phyloP scores from a whole-genome alignment of 2,113 vertebrate genomes.

The Thryonomys swinderianus region DNA sequence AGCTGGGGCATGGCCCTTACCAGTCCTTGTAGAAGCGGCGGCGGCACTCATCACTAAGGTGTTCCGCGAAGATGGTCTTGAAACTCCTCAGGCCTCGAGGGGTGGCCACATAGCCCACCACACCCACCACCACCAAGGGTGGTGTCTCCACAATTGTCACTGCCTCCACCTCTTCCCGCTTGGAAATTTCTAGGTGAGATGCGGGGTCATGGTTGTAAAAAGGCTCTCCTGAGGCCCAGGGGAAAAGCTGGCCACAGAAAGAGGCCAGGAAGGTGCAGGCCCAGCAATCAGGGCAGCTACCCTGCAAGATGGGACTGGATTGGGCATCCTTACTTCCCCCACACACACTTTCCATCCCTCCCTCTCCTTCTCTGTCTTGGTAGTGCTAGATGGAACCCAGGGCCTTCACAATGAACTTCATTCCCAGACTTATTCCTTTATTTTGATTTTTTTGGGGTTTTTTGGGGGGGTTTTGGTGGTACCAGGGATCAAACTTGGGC shows the following conservation, averaged over 20 bases:
- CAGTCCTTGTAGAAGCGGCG: conserved; percentile 92
- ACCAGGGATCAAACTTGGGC: too few relatives aligned
- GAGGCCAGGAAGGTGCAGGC: not conserved
- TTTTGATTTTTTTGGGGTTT: too few relatives aligned
- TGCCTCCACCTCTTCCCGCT: conserved; percentile 89
- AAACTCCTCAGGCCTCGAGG: conserved; percentile 87
- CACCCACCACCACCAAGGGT: conserved; percentile 86
- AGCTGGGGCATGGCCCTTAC: conserved; percentile 63
- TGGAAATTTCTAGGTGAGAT: conserved; percentile 86
- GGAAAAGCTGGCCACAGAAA: not conserved
- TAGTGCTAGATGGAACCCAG: not conserved
- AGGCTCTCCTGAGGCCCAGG: not conserved
- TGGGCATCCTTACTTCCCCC: not conserved
- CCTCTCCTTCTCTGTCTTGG: not conserved
- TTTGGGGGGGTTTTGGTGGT: too few relatives aligned
- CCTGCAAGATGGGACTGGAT: not conserved
- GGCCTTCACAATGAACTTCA: not conserved
- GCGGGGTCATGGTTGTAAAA: not conserved
- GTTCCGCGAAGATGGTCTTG: conserved; percentile 90
- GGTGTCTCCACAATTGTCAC: conserved; percentile 91
- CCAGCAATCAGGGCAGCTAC: not conserved
- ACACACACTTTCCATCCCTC: too few relatives aligned
- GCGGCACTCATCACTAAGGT: conserved; percentile 88
- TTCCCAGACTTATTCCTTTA: not conserved
- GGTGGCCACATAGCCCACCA: conserved; percentile 89